Base-by-base conservation (phyloP, 23 tunicate genomes). In the Trididemnum nubilum region DNA sequence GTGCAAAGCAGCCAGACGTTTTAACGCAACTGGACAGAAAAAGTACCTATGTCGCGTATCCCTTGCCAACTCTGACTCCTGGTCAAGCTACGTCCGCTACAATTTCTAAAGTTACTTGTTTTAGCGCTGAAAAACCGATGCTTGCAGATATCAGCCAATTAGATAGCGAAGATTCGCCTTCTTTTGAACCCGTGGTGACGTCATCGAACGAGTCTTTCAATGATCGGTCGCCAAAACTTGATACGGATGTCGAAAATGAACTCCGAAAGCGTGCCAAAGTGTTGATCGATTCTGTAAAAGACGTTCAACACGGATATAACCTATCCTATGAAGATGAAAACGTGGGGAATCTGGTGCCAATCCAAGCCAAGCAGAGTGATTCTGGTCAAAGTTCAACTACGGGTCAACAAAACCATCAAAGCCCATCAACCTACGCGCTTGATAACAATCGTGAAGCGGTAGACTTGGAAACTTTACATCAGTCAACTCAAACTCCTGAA, bases 201-300 rank as follows among this genome's bases (percentile, higher is more conserved):
- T 9, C 15, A 15, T 44, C 54, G 15, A 44, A 15, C 15, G 15
- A 15, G 9, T 44, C 54, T 44, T 15, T 12, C 31, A n/a, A 67
- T 31, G 7, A 32, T 30, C 37, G 38, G 4, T 31, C 74, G 4
- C 74, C 31, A 33, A 67, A 31, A 7, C 74, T 67, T 31, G 74
- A 67, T 7, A 12, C 2, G 3, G 74, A 15, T 3, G 22, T n/a
- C 7, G 74, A 67, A 67, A 32, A 31, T 7, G 74, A 67, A 67
- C 38, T 67, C 3, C 37, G 74, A 67, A 67, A 32, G 33, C 31
- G 74, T n/a, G 74, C 74, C 5, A 15, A 67, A 33, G 25, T 5
- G 31, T 33, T 67, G 21, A 32, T 67, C n/a, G 74, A 67, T 61
- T 61, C 67, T n/a, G 27, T 61, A 61, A 61, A 61, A 15, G 67